A percentile compares a stretch with the other conserved stretches of the same genome.
These are phyloP conservation scores for Delphinus delphis DNA, from an alignment of 2,113 vertebrate genomes.

Conservation along the genomic window DNA sequence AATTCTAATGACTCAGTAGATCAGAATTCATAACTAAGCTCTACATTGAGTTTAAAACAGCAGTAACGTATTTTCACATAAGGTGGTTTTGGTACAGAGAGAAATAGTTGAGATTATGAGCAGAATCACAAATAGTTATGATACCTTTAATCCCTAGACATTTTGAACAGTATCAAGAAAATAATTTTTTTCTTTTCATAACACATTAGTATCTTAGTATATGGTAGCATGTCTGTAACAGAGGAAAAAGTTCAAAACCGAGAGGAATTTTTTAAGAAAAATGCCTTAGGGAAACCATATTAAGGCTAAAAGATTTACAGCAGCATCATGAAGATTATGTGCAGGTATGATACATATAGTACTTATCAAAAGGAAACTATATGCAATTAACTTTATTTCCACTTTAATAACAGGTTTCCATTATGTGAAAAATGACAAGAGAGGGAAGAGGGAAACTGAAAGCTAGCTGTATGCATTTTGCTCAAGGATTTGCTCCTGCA, in stretches of 20 bases:
- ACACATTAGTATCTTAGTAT: not conserved
- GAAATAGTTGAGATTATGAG: not conserved
- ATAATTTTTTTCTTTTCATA: not conserved
- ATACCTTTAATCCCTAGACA: not conserved
- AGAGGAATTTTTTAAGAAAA: not conserved
- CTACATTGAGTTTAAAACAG: not conserved
- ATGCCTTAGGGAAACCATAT: not conserved
- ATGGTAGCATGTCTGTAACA: not conserved
- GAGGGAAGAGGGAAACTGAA: not conserved
- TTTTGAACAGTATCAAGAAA: not conserved
- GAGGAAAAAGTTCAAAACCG: not conserved
- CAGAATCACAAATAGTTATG: not conserved
- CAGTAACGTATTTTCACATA: not conserved
- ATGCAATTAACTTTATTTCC: not conserved
- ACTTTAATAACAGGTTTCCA: not conserved
- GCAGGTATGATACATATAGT: not conserved
- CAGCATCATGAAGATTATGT: not conserved
- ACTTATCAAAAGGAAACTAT: not conserved
- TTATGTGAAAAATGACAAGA: not conserved
- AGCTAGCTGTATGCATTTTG: not conserved
- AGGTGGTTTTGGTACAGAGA: not conserved
- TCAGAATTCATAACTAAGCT: not conserved
- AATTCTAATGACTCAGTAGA: not conserved
- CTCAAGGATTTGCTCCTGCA: not conserved
- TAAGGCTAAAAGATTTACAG: not conserved